Base-by-base conservation (phyloP, 2,113 vertebrate genomes). In the Bos javanicus region DNA sequence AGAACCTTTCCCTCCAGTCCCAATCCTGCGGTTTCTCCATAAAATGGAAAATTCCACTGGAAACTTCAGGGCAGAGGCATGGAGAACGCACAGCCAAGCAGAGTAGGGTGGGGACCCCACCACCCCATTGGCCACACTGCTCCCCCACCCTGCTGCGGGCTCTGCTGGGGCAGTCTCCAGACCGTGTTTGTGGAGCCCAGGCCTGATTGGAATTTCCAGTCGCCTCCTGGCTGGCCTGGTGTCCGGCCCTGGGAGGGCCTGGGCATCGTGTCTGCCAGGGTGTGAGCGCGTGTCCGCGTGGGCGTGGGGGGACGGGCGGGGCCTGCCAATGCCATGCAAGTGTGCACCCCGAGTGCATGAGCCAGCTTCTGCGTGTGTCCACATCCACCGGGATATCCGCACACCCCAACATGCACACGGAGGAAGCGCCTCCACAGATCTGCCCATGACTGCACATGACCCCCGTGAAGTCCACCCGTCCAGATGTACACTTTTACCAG, bases 41-140 rank as follows among this genome's bases (percentile, higher is more conserved):
- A 92, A 97, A 91, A 93, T 83, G 98, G 98, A 98, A 98, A 98
- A 97, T 98, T 98, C 96, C 97, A 97, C 91, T 95, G 97, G 97
- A 97, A 98, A 98, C 91, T 96, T 97, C 25, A 74, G 62, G 94
- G 93, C 84, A 96, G 93, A 97, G 96, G 90, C 74, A 8, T 52
- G 5, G 14, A 46, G 87, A 97, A 84, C 57, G 87, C 90, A 95
- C 94, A 93, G 96, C 92, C 94, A 94, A 92, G 94, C 95, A 2
- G 86, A 76, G 88, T 59, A 94, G 98, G 96, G 97, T 97, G 96
- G 96, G 90, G 96, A 96, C 91, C 97, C 98, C 95, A 89, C 87
- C 19, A 62, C 93, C 87, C 59, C 87, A 97, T 91, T 95, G 97
- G 98, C 96, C 80, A 92, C 64, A 0, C 30, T 21, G 83, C 43